Base-by-base conservation (phyloP, 1,140 invertebrate genomes). In the Zophobas morio region DNA sequence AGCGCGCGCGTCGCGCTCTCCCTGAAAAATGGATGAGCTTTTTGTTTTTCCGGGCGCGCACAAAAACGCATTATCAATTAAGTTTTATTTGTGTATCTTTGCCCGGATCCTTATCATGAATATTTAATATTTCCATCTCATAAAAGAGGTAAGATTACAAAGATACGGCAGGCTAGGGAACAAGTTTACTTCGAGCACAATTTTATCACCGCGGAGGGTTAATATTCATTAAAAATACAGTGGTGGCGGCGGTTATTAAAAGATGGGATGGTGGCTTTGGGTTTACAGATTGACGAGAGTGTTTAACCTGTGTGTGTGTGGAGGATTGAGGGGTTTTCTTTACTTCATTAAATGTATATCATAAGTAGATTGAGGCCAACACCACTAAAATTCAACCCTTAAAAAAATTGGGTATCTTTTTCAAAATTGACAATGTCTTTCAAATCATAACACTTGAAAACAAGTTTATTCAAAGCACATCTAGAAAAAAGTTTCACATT, bases 41-140 rank as follows among this genome's bases (percentile, higher is more conserved):
- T 73, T 56, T 73, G 47, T 73, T 73, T 73, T 73, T 53, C 49
- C 32, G 51, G 37, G 70, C 70, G 71, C 49, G 71, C 54, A 72
- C 70, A 72, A 72, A 54, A 72, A 72, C 71, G 71, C 71, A 73
- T 73, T 73, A 54, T 75, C 73, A 60, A 75, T 75, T 75, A 75
- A 60, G 42, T 51, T 47, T 75, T 75, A 47, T 74, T 74, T 74
- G 72, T 74, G 53, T 74, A 57, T 60, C 72, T 74, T 53, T 72
- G 70, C 51, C 2, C 34, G 51, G 70, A 54, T 53, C 70, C 70
- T 72, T 72, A 66, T 72, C 70, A 42, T 56, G 54, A 75, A 75
- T 75, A 75, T 60, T 60, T 75, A 75, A 56, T 66, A 66, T 66
- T 66, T 66, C 60, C 60, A 66, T 66, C 60, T 66, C 60, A 66